Evolutionary conservation across 2,888 invertebrate species (phyloP), one percentile per base, ranked within the genome.

Genomic region (Panorpa germanica): DNA sequence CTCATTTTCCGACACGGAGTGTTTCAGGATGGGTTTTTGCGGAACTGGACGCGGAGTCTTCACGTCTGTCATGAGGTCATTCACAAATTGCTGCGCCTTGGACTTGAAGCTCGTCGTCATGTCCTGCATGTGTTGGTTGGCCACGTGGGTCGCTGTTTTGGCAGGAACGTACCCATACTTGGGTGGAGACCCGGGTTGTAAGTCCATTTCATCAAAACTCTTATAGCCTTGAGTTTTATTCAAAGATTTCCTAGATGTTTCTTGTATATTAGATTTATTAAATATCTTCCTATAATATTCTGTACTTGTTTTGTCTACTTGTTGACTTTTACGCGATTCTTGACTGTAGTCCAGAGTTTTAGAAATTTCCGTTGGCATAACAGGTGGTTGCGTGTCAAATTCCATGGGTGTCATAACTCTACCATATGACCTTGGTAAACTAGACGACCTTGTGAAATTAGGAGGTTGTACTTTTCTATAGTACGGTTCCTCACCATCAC

Each of bases 91-190:
- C 44, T 71, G 69, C 2, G 73, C 66, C 46, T 70, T 74, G 25
- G 66, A 60, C 43, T 70, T 69, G 49, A 75, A 74, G 34, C 64
- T 63, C 35, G 63, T 62, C 15, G 68, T 68, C 70, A 75, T 67
- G 36, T 65, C 65, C 41, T 59, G 64, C 57, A 70, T 70, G 43
- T 68, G 65, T 42, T 67, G 65, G n/a, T 61, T 53, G 24, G 66
- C 65, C 38, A 50, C 52, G 4, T 49, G 44, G 25, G 51, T 39
- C 18, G 43, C 42, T 25, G 45, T 39, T 28, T 44, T 50, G 9
- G 55, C 53, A 24, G 60, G 56, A 28, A 61, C 47, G 40, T 57
- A 68, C 26, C 63, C 64, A 34, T 63, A 65, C 38, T 69, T 60
- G 1, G 70, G 68, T 16, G 68, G 63, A 23, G 67, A 61, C 10